A percentile compares a stretch with the other conserved stretches of the same genome.
phyloP scores from a whole-genome alignment of 2,113 vertebrate species.

The Podocnemis expansa region DNA sequence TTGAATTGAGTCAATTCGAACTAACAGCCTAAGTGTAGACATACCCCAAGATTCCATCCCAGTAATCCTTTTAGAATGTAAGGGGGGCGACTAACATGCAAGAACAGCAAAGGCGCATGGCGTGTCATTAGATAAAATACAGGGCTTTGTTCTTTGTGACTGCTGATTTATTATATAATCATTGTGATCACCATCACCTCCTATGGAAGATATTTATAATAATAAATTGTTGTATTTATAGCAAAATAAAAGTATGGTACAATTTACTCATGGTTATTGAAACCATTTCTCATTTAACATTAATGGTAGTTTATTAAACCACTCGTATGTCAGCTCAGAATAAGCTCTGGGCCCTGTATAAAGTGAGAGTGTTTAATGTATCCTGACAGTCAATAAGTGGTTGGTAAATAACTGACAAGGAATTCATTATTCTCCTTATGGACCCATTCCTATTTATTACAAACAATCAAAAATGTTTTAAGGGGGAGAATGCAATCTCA shows the following conservation, averaged over 20 bases:
- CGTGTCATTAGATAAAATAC: not conserved
- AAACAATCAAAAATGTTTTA: constrained; percentile 37
- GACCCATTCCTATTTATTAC: constrained; percentile 58
- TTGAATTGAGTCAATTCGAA: no score
- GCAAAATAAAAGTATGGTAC: constrained; percentile 34
- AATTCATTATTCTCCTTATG: constrained; percentile 59
- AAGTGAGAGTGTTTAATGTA: constrained; percentile 53
- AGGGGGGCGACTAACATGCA: not conserved
- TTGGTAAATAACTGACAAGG: constrained; percentile 46
- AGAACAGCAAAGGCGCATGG: not conserved
- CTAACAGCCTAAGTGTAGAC: no score
- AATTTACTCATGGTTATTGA: constrained; percentile 13
- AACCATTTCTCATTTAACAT: constrained; percentile 38
- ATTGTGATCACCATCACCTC: not conserved
- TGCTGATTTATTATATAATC: not conserved
- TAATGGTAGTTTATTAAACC: not conserved
- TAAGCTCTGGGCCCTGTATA: constrained; percentile 10
- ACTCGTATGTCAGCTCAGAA: constrained; percentile 31
- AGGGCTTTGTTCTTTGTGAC: not conserved
- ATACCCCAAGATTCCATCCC: rapidly evolving
- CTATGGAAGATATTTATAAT: constrained; percentile 30
- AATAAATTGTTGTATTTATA: constrained; percentile 48
- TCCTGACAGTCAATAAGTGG: constrained; percentile 52
- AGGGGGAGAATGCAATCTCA: constrained; percentile 44
- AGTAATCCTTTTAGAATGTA: not conserved